Evolutionary conservation across 1,140 invertebrate genomes (phyloP).

Genomic region (Centruroides vittatus): DNA sequence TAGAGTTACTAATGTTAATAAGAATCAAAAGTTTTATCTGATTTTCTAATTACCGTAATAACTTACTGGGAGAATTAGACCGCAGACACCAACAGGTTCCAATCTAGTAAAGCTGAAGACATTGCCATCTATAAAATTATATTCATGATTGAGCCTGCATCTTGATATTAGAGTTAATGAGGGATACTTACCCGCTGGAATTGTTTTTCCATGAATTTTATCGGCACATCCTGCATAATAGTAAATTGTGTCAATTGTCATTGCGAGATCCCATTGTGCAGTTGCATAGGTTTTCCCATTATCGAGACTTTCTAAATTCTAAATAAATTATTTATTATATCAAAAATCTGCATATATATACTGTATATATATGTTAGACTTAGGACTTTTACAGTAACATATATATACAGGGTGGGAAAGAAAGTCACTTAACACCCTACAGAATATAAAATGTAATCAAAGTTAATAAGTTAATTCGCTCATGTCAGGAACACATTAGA

Average conservation of each 20-base stretch:
- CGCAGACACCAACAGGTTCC: slow-evolving; percentile 40
- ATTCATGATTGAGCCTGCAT: too few relatives aligned
- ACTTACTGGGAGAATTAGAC: slow-evolving; percentile 36
- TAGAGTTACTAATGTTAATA: neutral
- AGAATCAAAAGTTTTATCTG: neutral
- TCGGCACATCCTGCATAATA: slow-evolving; percentile 88
- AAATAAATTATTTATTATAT: neutral
- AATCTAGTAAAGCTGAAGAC: slow-evolving; percentile 36
- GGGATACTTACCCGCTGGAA: slow-evolving; percentile 48
- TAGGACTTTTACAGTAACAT: too few relatives aligned
- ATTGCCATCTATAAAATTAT: slow-evolving; percentile 27
- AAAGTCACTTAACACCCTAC: neutral
- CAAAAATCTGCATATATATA: neutral
- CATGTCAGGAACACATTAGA: neutral
- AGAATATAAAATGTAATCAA: neutral
- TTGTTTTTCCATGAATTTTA: slow-evolving; percentile 78
- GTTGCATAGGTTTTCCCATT: slow-evolving; percentile 37
- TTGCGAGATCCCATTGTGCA: slow-evolving; percentile 30
- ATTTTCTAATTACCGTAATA: neutral
- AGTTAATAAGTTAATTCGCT: too few relatives aligned
- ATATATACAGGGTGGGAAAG: neutral
- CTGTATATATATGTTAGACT: too few relatives aligned
- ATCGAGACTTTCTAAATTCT: slow-evolving; percentile 37
- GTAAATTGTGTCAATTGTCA: slow-evolving; percentile 22
- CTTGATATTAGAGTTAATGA: neutral